A percentile compares a stretch with the other conserved stretches of the same genome.
phyloP scores from a whole-genome alignment of 1,140 invertebrate species.

The Liolophura sinensis region DNA sequence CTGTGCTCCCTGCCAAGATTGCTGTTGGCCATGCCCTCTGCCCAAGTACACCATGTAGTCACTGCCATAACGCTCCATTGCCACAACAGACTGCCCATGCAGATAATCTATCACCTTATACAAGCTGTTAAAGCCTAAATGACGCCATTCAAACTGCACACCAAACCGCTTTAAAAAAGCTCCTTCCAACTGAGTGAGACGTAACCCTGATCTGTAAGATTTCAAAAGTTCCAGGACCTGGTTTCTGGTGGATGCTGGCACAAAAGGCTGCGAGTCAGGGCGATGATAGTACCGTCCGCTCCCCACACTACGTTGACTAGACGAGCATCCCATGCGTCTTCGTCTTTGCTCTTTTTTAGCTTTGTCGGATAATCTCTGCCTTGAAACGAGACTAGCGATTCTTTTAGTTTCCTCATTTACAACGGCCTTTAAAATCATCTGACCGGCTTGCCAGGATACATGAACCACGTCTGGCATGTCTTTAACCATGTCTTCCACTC shows the following conservation, averaged over 20 bases:
- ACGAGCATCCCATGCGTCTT: not conserved
- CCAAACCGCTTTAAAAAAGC: constrained; percentile 37
- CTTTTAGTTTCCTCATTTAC: constrained; percentile 39
- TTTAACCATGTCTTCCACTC: constrained; percentile 35
- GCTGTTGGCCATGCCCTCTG: too few species aligned
- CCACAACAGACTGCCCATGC: not conserved
- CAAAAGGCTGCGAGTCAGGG: constrained; percentile 10
- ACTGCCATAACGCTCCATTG: too few species aligned
- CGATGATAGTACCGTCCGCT: not conserved
- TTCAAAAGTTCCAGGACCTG: constrained; percentile 28
- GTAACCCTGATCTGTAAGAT: constrained; percentile 30
- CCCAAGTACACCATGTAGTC: too few species aligned
- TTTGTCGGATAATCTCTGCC: constrained; percentile 37
- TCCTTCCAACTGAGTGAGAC: constrained; percentile 28
- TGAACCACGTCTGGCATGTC: constrained; percentile 40
- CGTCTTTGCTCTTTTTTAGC: constrained; percentile 21
- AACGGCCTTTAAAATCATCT: constrained; percentile 32
- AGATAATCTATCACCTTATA: not conserved
- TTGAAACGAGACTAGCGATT: constrained; percentile 42
- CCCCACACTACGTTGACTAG: not conserved
- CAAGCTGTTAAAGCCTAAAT: constrained; percentile 7
- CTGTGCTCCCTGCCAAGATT: too few species aligned
- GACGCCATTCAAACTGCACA: constrained; percentile 23
- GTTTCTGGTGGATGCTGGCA: constrained; percentile 26
- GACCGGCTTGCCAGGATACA: constrained; percentile 25